A percentile compares a stretch with the other conserved stretches of the same genome.
phyloP scores from a whole-genome alignment of 2,797 vertebrate species.

The Malacoctenus gilli region DNA sequence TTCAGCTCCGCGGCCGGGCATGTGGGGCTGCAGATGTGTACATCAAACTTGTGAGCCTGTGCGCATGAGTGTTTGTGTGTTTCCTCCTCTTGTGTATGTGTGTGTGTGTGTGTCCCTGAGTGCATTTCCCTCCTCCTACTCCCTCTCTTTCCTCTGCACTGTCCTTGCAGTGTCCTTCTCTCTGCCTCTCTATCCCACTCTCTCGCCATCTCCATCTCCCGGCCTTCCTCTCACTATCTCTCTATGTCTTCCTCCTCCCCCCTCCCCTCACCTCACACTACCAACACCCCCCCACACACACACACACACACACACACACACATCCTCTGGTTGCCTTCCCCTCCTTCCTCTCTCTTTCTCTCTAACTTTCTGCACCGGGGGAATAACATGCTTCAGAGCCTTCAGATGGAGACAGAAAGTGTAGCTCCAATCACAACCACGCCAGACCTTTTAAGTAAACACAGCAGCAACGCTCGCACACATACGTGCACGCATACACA shows the following conservation, averaged over 20 bases:
- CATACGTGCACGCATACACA: background rate
- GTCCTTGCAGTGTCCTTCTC: conserved; percentile 80
- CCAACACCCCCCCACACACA: conserved; percentile 2
- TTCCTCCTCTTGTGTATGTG: conserved; percentile 49
- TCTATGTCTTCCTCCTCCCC: conserved; percentile 39
- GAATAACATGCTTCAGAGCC: conserved; percentile 73
- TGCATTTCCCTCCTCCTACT: conserved; percentile 68
- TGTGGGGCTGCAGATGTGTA: conserved; percentile 37
- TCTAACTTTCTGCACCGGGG: conserved; percentile 66
- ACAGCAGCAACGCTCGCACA: conserved; percentile 25
- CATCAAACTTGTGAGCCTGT: conserved; percentile 13
- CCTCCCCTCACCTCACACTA: background rate
- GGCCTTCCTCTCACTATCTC: conserved; percentile 55
- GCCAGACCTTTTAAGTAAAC: conserved; percentile 69
- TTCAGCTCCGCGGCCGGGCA: conserved; percentile 26
- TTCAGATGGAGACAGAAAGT: conserved; percentile 62
- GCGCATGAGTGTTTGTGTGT: conserved; percentile 30
- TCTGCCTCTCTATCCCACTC: conserved; percentile 60
- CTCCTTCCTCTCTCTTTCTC: background rate
- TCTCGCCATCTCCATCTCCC: conserved; percentile 67
- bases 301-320: conserved; percentile 4
- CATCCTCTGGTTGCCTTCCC: conserved; percentile 14
- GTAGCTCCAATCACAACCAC: conserved; percentile 60
- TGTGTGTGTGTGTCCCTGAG: conserved; percentile 69
- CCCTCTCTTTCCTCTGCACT: conserved; percentile 71